A percentile compares a stretch with the other conserved stretches of the same genome.
These are phyloP conservation scores for Drosophila testacea DNA, from an alignment of 2,888 invertebrate species.

Conservation along the genomic window DNA sequence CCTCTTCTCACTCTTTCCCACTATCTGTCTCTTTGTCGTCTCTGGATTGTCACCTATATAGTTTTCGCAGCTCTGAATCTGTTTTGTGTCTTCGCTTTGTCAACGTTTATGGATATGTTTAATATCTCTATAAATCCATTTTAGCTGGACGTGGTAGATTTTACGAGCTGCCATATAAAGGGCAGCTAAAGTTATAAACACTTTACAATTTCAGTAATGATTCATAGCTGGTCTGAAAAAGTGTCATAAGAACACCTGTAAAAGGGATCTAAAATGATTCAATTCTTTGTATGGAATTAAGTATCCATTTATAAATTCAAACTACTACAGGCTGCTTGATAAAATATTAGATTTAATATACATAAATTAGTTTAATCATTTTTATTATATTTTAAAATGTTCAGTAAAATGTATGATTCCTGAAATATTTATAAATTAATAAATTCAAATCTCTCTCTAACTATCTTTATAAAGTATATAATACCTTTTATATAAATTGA, in stretches of 20 bases:
- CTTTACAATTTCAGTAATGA: constrained; percentile 31
- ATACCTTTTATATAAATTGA: too few relatives aligned
- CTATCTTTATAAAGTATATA: too few relatives aligned
- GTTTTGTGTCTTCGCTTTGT: constrained; percentile 22
- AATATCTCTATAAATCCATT: constrained; percentile 71
- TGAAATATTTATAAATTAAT: not conserved
- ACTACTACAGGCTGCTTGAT: not conserved
- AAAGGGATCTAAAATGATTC: constrained; percentile 1
- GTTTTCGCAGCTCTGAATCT: constrained; percentile 58
- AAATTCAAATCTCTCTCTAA: not conserved
- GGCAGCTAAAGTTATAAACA: constrained; percentile 24
- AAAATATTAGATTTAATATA: too few relatives aligned
- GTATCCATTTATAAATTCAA: not conserved
- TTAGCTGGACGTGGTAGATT: constrained; percentile 50
- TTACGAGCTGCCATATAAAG: constrained; percentile 59
- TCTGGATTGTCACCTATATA: constrained; percentile 72
- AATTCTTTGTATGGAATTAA: not conserved
- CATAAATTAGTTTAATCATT: too few relatives aligned
- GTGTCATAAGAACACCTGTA: constrained; percentile 43
- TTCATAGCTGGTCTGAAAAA: constrained; percentile 18
- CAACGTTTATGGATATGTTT: constrained; percentile 56
- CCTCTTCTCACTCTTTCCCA: too few relatives aligned
- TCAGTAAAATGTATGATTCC: too few relatives aligned
- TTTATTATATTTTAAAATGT: too few relatives aligned
- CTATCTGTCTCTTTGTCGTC: not conserved